Evolutionary conservation across 1,140 invertebrate species (phyloP).

Genomic region (Drosophila obscura): DNA sequence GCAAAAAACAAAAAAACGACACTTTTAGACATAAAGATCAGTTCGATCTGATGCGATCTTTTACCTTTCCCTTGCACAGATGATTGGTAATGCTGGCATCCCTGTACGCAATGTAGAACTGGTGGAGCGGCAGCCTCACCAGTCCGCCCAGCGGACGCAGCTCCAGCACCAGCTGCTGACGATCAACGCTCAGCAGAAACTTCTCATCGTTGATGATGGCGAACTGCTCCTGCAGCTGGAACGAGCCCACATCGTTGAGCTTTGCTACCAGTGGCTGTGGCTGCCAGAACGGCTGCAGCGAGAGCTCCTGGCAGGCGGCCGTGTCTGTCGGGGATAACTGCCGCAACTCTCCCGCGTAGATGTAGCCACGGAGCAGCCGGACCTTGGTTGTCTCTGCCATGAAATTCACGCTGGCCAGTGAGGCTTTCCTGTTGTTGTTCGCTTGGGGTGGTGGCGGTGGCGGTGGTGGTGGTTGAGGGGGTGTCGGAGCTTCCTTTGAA

Average conservation of each 20-base stretch:
- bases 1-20: slow-evolving; percentile 13
- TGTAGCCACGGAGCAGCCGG: slow-evolving; percentile 71
- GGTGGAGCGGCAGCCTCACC: slow-evolving; percentile 86
- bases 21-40: neutral
- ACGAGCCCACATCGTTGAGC: slow-evolving; percentile 24
- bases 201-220: slow-evolving; percentile 85
- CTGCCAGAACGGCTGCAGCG: slow-evolving; percentile 77
- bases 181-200: slow-evolving; percentile 85
- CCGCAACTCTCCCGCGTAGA: slow-evolving; percentile 64
- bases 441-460: slow-evolving; percentile 23
- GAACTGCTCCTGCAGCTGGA: slow-evolving; percentile 84
- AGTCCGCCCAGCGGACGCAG: slow-evolving; percentile 85
- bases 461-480: slow-evolving; percentile 21
- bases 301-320: slow-evolving; percentile 46
- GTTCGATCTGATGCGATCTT: neutral
- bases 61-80: slow-evolving; percentile 83
- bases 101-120: slow-evolving; percentile 86
- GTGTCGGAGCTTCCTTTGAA: slow-evolving; percentile 31
- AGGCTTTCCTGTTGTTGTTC: slow-evolving; percentile 56
- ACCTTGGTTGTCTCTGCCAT: slow-evolving; percentile 76
- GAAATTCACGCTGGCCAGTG: slow-evolving; percentile 61
- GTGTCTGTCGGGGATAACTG: slow-evolving; percentile 37
- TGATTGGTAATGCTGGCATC: slow-evolving; percentile 86
- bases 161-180: slow-evolving; percentile 86
- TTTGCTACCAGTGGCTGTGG: slow-evolving; percentile 35